Evolutionary conservation across 1,140 invertebrate genomes (phyloP), one percentile per base, ranked within the genome.

Genomic region (Drosophila elegans): DNA sequence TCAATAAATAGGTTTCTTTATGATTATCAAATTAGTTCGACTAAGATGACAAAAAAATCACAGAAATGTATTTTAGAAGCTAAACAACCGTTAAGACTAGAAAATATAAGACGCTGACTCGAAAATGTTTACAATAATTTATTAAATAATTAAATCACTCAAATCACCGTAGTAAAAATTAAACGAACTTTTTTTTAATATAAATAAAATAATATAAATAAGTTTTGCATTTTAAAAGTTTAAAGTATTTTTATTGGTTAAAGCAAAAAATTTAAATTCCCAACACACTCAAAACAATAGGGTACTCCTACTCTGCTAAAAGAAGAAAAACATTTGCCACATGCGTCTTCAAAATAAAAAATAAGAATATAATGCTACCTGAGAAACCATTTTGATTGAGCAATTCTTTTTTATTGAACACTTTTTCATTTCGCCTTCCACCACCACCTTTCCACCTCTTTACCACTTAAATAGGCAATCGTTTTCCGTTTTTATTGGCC

Each of bases 341-440:
- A 3, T 7, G 9, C 27, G 29, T 36, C 45, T 36, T 16, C 12
- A 29, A 63, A 67, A 64, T 51, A 67, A 67, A 64, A 63, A 63
- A 51, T 4, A 34, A 51, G 38, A 64, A 52, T 66, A 44, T 44
- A 68, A 68, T 68, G 61, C 64, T 68, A 68, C 60, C 61, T 66
- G 60, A 32, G 60, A 38, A 66, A 68, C 64, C 64, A 78, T 54
- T 86, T 85, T 81, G 82, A 85, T 85, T 86, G 81, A 74, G 77
- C 81, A 78, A 74, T 81, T 64, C 60, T 55, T 45, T 75, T 64
- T 53, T 68, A 68, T 68, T 56, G 51, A 41, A 69, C 49, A 54
- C 48, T 53, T 66, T 69, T 69, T 54, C 41, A 41, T 34, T 39
- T 13, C 41, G 10, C 41, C 13, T 11, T 27, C 11, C 27, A 2